Evolutionary conservation across 1,140 invertebrate genomes (phyloP), one percentile per base, ranked within the genome.

Genomic region (Diprion similis): DNA sequence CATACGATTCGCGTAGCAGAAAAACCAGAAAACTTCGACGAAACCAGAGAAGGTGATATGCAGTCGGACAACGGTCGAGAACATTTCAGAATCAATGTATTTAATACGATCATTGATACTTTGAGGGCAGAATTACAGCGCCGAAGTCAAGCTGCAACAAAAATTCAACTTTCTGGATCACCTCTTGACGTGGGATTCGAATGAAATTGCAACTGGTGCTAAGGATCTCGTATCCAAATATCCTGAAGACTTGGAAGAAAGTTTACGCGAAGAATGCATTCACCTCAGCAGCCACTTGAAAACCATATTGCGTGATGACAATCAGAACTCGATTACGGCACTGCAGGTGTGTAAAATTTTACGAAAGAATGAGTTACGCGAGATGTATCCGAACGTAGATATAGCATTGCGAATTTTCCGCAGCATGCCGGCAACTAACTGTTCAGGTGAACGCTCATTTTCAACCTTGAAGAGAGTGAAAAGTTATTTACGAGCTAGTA

Each of bases 151-250:
- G 19, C 75, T 76, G n/a, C 73, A 77, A 68, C 51, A 74, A 15
- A 79, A 74, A 75, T 81, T 81, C 47, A 72, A 76, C 17, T 73
- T 75, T 46, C 48, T 79, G 1, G 76, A 76, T 75, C 13, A 79
- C 19, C 64, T 79, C 51, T 59, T 71, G 24, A 75, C 46, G 11
- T 24, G 75, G 17, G 76, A 66, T 59, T 37, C 75, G 3, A 45
- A 24, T 45, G 72, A 79, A n/a, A 66, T 78, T 10, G 48, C 48
- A 51, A 51, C 48, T 51, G 48, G 48, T 51, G 48, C 48, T 51
- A 15, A 51, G 9, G 48, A 15, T 15, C 48, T 51, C 48, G 48
- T 51, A 15, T 51, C 48, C 15, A 13, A 70, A 70, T 70, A 70
- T 45, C 68, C 15, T 70, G 68, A 70, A 70, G 68, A 70, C 46